Evolutionary conservation across 2,888 invertebrate genomes (phyloP).

Genomic region (Rosalia funebris): DNA sequence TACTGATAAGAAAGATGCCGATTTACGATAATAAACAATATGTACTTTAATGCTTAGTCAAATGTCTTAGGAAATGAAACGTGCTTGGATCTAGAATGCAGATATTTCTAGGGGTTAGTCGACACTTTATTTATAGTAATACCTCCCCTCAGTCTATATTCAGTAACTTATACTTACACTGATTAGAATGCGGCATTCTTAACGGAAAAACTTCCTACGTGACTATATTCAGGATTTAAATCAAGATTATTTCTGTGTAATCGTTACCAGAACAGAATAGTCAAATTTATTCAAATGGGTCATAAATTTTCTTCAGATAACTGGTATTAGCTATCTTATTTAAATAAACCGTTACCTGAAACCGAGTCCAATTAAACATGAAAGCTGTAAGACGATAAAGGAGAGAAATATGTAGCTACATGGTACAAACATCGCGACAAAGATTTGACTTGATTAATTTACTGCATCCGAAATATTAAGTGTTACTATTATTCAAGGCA

Average conservation of each 20-base stretch:
- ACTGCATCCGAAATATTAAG: neutral
- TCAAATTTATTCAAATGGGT: neutral
- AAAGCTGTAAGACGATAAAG: slow-evolving; percentile 8
- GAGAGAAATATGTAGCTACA: neutral
- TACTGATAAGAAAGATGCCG: too few species aligned
- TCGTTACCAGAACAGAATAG: neutral
- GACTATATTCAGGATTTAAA: neutral
- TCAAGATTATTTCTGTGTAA: neutral
- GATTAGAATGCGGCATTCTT: too few species aligned
- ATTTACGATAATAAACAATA: too few species aligned
- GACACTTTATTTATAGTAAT: too few species aligned
- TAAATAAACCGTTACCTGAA: slow-evolving; percentile 14
- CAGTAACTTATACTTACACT: too few species aligned
- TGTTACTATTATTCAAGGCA: slow-evolving; percentile 5
- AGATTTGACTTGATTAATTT: slow-evolving; percentile 10
- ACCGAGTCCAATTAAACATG: slow-evolving; percentile 15
- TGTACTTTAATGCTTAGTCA: too few species aligned
- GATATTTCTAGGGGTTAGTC: too few species aligned
- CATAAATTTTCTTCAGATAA: slow-evolving; percentile 3
- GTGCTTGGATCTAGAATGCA: too few species aligned
- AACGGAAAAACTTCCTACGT: neutral
- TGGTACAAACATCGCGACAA: neutral
- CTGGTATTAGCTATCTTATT: slow-evolving; percentile 8
- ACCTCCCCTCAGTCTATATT: too few species aligned
- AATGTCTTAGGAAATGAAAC: too few species aligned